Conservation (phyloP, 2,113 vertebrate genomes). For the Cavia aperea region DNA sequence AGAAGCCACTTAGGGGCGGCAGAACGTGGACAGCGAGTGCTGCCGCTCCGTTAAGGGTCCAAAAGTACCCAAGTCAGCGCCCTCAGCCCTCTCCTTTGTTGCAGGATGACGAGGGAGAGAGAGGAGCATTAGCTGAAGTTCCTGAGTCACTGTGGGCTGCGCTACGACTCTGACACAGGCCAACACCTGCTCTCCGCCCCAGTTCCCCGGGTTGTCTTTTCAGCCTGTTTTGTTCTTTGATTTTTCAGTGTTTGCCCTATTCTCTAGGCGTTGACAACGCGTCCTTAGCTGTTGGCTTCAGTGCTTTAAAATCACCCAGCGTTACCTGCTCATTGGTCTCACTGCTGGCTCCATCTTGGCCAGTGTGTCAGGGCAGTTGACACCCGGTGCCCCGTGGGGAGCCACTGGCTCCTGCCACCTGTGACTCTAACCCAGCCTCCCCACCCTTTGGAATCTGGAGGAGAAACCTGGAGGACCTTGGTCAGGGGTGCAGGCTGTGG, state of each 20-base stretch:
- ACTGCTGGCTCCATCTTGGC: background rate
- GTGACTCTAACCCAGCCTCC: background rate
- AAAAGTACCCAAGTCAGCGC: background rate
- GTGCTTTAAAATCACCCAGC: background rate
- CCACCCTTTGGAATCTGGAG: too few species aligned
- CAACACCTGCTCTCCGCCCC: too few species aligned
- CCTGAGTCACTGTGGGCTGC: background rate
- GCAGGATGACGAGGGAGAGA: background rate
- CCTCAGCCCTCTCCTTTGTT: background rate
- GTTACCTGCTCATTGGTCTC: too few species aligned
- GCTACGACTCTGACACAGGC: background rate
- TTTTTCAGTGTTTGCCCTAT: background rate
- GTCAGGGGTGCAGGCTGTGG: background rate
- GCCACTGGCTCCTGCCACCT: background rate
- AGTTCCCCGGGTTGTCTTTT: background rate
- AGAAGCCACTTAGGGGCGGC: background rate
- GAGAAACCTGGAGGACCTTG: background rate
- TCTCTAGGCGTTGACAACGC: background rate
- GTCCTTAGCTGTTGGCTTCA: background rate
- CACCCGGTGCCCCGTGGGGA: fast-evolving
- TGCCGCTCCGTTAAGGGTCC: background rate
- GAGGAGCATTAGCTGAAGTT: background rate
- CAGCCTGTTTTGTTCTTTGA: background rate
- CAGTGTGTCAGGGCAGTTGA: background rate
- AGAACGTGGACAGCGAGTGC: background rate